Conservation (phyloP, 2,113 vertebrate genomes). For the Engystomops pustulosus region DNA sequence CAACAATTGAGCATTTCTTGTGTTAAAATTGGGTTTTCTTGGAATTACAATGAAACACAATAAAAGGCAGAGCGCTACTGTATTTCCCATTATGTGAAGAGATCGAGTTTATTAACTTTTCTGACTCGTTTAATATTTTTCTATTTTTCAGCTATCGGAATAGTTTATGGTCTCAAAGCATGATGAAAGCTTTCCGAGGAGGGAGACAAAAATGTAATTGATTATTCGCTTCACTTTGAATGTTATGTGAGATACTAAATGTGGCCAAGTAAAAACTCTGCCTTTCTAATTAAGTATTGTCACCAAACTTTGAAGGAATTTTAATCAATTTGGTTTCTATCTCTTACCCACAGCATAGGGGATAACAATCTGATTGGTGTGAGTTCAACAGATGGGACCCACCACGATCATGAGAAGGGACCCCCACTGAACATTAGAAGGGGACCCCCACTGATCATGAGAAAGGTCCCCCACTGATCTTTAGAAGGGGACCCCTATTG, state of each 20-base stretch:
- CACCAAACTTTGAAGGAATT: too few species aligned
- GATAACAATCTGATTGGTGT: too few species aligned
- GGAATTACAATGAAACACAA: constrained; percentile 51
- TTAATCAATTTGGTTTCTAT: too few species aligned
- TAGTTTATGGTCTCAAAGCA: constrained; percentile 23
- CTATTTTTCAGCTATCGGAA: constrained; percentile 24
- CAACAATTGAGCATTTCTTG: constrained; percentile 46
- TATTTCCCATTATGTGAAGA: constrained; percentile 50
- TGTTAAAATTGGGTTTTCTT: constrained; percentile 56
- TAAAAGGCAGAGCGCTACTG: constrained; percentile 37
- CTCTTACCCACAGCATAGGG: too few species aligned
- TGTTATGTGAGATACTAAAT: constrained; percentile 2
- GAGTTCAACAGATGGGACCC: too few species aligned
- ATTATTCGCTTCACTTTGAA: constrained; percentile 22
- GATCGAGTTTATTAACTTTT: constrained; percentile 48
- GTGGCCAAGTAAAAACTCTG: too few species aligned
- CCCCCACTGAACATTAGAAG: too few species aligned
- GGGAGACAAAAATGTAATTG: constrained; percentile 42
- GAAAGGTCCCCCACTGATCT: too few species aligned
- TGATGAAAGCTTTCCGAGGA: constrained; percentile 37
- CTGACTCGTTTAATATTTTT: constrained; percentile 52
- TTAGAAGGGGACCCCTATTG: too few species aligned
- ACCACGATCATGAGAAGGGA: too few species aligned
- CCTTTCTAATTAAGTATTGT: constrained; percentile 14
- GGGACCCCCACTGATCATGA: too few species aligned